phyloP scores from a whole-genome alignment of 23 tunicate species.

The Phallusia fumigata region DNA sequence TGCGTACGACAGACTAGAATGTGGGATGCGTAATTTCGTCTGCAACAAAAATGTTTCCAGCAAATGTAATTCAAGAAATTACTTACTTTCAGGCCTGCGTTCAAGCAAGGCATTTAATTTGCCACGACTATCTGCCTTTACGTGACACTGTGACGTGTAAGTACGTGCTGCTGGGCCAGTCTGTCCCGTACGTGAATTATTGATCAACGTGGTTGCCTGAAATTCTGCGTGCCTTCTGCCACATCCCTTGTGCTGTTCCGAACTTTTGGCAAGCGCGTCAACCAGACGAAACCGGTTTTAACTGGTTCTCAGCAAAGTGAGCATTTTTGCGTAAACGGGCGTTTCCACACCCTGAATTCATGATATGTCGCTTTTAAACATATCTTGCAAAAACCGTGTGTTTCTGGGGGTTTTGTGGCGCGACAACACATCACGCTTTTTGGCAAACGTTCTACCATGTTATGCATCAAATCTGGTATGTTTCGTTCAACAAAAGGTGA shows the following conservation, averaged over 20 bases:
- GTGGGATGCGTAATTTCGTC: too few species aligned
- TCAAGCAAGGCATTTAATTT: conserved; percentile 3
- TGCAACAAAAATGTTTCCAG: too few species aligned
- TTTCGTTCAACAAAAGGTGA: too few species aligned
- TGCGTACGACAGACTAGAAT: too few species aligned
- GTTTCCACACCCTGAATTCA: too few species aligned
- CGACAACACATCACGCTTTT: too few species aligned
- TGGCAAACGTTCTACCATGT: too few species aligned
- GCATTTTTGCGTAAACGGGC: not conserved
- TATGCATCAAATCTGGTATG: too few species aligned
- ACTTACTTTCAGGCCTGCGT: not conserved
- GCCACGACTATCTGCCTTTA: conserved; percentile 1
- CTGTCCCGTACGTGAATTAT: not conserved
- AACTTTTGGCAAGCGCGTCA: not conserved
- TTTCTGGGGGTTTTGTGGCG: too few species aligned
- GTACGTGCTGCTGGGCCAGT: not conserved
- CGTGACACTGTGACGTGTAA: not conserved
- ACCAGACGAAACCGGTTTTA: not conserved
- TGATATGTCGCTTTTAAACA: too few species aligned
- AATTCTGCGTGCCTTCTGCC: not conserved
- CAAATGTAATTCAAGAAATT: too few species aligned
- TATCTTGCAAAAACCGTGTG: too few species aligned
- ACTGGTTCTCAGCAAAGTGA: not conserved
- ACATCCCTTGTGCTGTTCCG: not conserved
- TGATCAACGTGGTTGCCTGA: not conserved